phyloP scores from a whole-genome alignment of 1,140 invertebrate species.

The Melipona quadrifasciata region DNA sequence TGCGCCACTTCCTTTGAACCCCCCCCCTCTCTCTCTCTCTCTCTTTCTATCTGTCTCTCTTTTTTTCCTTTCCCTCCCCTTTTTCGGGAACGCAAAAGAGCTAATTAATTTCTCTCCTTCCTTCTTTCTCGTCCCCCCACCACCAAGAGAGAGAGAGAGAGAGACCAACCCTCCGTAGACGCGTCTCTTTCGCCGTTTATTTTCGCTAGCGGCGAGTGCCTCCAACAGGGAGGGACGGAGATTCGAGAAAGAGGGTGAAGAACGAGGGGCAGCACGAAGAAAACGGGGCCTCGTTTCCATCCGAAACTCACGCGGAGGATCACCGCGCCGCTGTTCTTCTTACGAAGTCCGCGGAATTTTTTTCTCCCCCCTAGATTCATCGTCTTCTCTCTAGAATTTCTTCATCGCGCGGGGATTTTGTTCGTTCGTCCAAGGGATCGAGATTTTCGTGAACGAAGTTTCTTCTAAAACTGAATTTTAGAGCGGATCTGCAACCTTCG shows the following conservation, averaged over 20 bases:
- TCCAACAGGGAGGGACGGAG: constrained; percentile 19
- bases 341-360: neutral
- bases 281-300: constrained; percentile 38
- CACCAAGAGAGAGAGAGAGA: neutral
- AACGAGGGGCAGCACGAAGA: neutral
- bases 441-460: no score
- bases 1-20: constrained; percentile 75
- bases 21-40: neutral
- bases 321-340: neutral
- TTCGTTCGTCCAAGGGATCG: no score
- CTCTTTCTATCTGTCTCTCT: neutral
- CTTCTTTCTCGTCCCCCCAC: constrained; percentile 19
- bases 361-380: neutral
- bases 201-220: constrained; percentile 53
- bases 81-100: constrained; percentile 62
- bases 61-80: neutral
- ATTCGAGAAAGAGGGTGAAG: constrained; percentile 4
- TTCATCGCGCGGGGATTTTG: no score
- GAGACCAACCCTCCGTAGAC: neutral
- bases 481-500: no score
- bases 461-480: no score
- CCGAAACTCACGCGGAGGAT: neutral
- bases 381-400: neutral
- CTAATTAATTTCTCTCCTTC: constrained; percentile 75
- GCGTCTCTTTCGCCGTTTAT: constrained; percentile 65